phyloP scores from a whole-genome alignment of 2,797 vertebrate genomes.

The Halcyon badia region DNA sequence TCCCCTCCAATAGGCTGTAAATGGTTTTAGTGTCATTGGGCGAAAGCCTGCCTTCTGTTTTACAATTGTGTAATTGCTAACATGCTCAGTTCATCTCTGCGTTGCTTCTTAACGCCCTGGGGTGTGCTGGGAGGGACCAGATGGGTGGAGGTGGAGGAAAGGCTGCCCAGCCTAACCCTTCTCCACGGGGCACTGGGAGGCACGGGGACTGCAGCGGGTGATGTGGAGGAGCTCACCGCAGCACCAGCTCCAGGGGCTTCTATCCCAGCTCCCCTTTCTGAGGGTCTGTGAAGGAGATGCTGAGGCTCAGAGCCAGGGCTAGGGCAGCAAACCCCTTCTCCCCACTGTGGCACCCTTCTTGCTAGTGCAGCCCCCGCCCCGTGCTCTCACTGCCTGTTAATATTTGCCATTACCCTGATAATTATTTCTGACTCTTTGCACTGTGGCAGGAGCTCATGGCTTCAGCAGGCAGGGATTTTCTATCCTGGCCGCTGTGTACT shows the following conservation, averaged over 20 bases:
- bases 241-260: background rate
- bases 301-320: background rate
- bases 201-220: accelerated
- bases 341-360: background rate
- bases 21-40: conserved; percentile 5
- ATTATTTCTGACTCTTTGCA: background rate
- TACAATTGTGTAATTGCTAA: background rate
- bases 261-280: background rate
- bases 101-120: accelerated
- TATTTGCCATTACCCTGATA: background rate
- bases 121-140: background rate
- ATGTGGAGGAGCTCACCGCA: background rate
- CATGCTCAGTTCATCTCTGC: background rate
- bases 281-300: background rate
- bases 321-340: background rate
- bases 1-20: conserved; percentile 32
- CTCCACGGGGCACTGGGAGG: accelerated
- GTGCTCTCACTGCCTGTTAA: accelerated
- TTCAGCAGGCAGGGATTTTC: background rate
- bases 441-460: background rate
- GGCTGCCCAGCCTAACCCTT: background rate
- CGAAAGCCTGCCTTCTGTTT: background rate
- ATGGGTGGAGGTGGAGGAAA: background rate
- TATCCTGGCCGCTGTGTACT: background rate
- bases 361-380: background rate